Evolutionary conservation across 2,113 vertebrate species (phyloP), one percentile per base, ranked within the genome.

Genomic region (Peucedramus taeniatus): DNA sequence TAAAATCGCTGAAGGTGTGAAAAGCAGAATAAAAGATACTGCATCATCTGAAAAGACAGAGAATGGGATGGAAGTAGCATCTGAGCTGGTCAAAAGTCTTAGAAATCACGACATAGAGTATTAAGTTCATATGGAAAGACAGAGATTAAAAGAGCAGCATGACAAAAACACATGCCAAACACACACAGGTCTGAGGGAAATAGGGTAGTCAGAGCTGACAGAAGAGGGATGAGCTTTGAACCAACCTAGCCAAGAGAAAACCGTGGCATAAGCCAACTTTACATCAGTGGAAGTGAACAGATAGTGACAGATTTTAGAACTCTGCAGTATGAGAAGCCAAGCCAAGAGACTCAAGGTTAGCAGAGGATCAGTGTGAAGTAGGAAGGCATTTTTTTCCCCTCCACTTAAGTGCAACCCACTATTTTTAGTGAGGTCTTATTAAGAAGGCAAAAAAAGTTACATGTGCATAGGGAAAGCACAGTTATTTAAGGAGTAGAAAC

Each of bases 181-280:
- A 70, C 20, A 42, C 1, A 72, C 56, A 91, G 78, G 74, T 78
- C 89, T 22, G 9, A 40, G n/a, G 20, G 11, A 81, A 96, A 94
- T 60, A 83, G 49, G 57, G 51, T 83, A 80, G 60, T 74, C 64
- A 70, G 84, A 83, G 51, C 54, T 82, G 89, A 87, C 77, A 83
- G 63, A 80, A 87, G 39, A 93, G 47, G 26, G 23, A 96, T 91
- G 72, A 96, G 83, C 68, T 95, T 83, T 89, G 17, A 81, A n/a
- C 42, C 87, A 81, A 70, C 30, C 54, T 7, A 89, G 92, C 89
- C 95, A 97, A 83, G 81, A 84, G 77, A 95, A 91, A 95, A 71
- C 33, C 90, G 44, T 37, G 27, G 56, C 81, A 87, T 30, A 82
- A 93, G 93, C 90, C 91, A 97, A 87, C 35, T 86, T 72, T 70